Evolutionary conservation across 2,888 invertebrate genomes (phyloP), one percentile per base, ranked within the genome.

Genomic region (Drosophila kanekoi): DNA sequence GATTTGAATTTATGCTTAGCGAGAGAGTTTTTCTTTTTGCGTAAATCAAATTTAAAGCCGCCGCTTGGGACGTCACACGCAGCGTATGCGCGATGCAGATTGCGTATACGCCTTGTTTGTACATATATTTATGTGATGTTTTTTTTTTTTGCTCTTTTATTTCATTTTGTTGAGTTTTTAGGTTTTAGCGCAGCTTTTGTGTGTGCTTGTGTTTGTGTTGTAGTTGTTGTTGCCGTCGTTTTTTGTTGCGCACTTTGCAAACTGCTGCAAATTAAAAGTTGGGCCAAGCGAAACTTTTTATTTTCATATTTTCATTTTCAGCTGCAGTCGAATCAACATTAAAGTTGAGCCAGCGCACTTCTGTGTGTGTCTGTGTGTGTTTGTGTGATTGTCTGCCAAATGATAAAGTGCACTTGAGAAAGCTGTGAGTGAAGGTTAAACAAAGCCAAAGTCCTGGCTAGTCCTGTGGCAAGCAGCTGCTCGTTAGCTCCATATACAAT

Each of bases 251-350:
- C 54, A 47, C 53, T 68, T 61, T 44, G 56, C 58, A 20, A 53
- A 47, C 47, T 28, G 65, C 51, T 59, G 70, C 71, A 82, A 84
- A 84, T 80, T 80, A 77, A 78, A 85, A 84, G 77, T 85, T 82
- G 67, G 57, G 48, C 64, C 54, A 65, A 53, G 32, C 43, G 53
- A 72, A 79, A 75, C 44, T 69, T 77, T 59, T 65, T 16, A 51
- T 53, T 61, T 52, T 51, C 10, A 35, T 23, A 5, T 43, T 56
- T 56, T 28, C 33, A 53, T 48, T 64, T 49, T 18, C 10, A 69
- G 40, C 35, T 67, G 57, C 64, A 71, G 60, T 67, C 44, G 51
- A 59, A 77, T 60, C 53, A 69, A 63, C 41, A 56, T 32, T 48
- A 33, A 59, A 49, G 67, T 52, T 52, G 33, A 41, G 48, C 47